Evolutionary conservation across 2,113 vertebrate genomes (phyloP).

Genomic region (Strigops habroptila): DNA sequence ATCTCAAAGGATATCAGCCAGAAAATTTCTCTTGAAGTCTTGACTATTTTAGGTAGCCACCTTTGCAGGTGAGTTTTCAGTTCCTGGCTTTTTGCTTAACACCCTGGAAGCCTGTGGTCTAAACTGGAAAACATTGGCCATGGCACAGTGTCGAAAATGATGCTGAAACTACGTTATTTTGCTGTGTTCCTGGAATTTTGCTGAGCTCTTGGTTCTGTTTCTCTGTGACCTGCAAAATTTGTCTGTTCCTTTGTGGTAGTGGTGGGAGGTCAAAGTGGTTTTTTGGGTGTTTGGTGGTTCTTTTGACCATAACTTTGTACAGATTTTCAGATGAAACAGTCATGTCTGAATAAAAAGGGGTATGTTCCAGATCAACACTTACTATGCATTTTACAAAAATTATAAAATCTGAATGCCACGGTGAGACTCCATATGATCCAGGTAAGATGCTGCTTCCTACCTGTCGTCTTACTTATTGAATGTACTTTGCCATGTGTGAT

Average conservation of each 20-base stretch:
- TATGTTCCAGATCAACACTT: background rate
- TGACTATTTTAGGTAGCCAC: background rate
- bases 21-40: background rate
- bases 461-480: background rate
- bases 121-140: background rate
- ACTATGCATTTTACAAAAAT: background rate
- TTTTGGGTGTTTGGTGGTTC: background rate
- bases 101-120: background rate
- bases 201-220: background rate
- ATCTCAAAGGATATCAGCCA: background rate
- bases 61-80: background rate
- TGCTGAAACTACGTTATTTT: background rate
- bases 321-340: background rate
- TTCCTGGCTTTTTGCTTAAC: background rate
- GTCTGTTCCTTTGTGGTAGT: background rate
- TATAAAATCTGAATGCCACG: background rate
- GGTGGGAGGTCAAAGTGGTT: background rate
- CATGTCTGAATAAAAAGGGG: background rate
- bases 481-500: background rate
- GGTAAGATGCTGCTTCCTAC: background rate
- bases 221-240: background rate
- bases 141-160: rapidly evolving
- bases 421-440: background rate
- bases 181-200: background rate
- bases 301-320: background rate